These are phyloP conservation scores for Diadema setosum DNA, from an alignment of 35 echinoderm and acorn worm species.

Conservation along the genomic window DNA sequence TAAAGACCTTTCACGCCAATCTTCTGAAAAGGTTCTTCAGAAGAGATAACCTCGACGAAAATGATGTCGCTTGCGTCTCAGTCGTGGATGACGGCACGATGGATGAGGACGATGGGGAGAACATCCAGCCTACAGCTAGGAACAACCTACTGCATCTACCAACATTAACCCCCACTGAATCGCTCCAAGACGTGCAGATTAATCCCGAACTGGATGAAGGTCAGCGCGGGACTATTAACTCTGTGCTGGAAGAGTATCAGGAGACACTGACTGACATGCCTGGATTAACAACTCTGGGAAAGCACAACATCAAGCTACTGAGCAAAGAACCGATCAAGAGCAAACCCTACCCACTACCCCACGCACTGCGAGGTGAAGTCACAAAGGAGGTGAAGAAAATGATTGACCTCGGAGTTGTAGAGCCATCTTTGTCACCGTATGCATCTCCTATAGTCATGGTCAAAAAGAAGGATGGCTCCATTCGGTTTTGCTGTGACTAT, in stretches of 20 bases:
- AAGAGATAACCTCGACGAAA: background rate
- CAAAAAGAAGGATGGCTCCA: constrained; percentile 61
- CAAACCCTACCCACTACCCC: constrained; percentile 64
- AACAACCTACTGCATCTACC: background rate
- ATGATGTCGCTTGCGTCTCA: background rate
- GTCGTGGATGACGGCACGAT: background rate
- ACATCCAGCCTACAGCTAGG: background rate
- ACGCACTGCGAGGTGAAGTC: background rate
- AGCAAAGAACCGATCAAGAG: background rate
- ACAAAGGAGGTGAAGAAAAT: constrained; percentile 41
- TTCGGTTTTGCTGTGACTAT: constrained; percentile 53
- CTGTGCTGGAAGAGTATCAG: background rate
- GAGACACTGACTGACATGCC: background rate
- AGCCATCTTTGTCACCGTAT: constrained; percentile 52
- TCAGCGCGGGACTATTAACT: background rate
- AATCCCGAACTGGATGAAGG: background rate
- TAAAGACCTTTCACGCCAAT: constrained; percentile 28
- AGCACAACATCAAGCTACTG: background rate
- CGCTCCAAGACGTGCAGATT: background rate
- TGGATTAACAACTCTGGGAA: background rate
- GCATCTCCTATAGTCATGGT: constrained; percentile 63
- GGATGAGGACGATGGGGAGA: background rate
- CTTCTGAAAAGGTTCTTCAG: constrained; percentile 5
- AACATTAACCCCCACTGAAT: background rate
- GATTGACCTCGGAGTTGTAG: constrained; percentile 28